Base-by-base conservation (phyloP, 2,797 vertebrate genomes). In the Bryconaethiops microstoma region DNA sequence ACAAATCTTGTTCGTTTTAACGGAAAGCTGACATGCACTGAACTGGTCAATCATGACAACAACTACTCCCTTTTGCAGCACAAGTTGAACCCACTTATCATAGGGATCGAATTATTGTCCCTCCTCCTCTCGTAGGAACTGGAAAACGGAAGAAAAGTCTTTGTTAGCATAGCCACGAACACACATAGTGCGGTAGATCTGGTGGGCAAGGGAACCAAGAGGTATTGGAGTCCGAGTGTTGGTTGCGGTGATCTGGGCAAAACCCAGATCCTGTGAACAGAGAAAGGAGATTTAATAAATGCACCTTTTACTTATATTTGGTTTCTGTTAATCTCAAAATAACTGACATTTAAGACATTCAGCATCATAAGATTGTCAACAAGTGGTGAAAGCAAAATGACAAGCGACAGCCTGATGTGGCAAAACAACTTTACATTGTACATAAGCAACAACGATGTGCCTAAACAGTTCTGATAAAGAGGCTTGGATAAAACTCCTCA, bases 121-220 rank as follows among this genome's bases (percentile, higher is more conserved):
- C 81, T 94, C 97, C 92, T 97, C 95, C 87, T 99, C 98, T 40
- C 97, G 96, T 84, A 99, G 94, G 92, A 98, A 99, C 91, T 98
- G 97, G 93, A 99, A 99, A 78, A 99, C 96, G 0, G 97, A 95
- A 42, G 97, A 99, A 95, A 99, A 99, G 93, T 99, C 98, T 93
- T 99, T 99, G 91, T 87, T 90, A 85, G 96, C 93, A 78, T 99
- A 99, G 89, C 98, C 97, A 55, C 97, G 97, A 23, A 96, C 95
- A 86, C 96, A 98, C 97, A 99, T 99, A 93, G 97, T 94, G 84
- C 98, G 95, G 91, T 97, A 99, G 82, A 99, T 93, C 94, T 99
- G 98, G 90, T 99, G 98, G 70, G 97, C 95, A 52, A 98, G 85
- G 60, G 97, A 97, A 87, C 98, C 98, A 63, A 99, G 92, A 23